phyloP scores from a whole-genome alignment of 2,113 vertebrate species.

The Toxotes jaculatrix region DNA sequence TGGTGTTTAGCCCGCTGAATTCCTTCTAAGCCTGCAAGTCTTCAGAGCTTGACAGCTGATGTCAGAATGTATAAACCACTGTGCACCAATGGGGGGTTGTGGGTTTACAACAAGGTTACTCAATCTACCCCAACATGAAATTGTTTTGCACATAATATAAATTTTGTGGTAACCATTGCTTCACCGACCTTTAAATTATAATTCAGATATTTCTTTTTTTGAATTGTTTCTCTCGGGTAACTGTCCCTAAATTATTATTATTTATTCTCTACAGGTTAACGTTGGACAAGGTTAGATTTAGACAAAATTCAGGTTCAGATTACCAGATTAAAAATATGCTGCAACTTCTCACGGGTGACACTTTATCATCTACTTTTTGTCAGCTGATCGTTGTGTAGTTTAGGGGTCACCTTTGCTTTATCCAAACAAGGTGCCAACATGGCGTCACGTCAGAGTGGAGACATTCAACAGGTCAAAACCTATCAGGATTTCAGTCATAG shows the following conservation, averaged over 20 bases:
- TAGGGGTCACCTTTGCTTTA: neutral
- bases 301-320: neutral
- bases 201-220: neutral
- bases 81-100: neutral
- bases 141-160: neutral
- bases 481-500: neutral
- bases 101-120: neutral
- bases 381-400: too few relatives aligned
- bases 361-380: neutral
- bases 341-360: neutral
- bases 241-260: neutral
- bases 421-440: neutral
- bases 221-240: neutral
- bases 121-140: neutral
- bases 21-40: constrained; percentile 54
- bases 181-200: neutral
- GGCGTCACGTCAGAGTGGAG: neutral
- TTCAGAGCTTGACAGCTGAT: constrained; percentile 45
- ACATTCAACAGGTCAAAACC: constrained; percentile 14
- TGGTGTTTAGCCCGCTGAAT: constrained; percentile 35
- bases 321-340: neutral
- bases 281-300: neutral
- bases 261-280: neutral
- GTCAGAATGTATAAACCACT: constrained; percentile 27
- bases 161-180: neutral